Evolutionary conservation across 2,113 vertebrate species (phyloP).

Genomic region (Pampusana beccarii): DNA sequence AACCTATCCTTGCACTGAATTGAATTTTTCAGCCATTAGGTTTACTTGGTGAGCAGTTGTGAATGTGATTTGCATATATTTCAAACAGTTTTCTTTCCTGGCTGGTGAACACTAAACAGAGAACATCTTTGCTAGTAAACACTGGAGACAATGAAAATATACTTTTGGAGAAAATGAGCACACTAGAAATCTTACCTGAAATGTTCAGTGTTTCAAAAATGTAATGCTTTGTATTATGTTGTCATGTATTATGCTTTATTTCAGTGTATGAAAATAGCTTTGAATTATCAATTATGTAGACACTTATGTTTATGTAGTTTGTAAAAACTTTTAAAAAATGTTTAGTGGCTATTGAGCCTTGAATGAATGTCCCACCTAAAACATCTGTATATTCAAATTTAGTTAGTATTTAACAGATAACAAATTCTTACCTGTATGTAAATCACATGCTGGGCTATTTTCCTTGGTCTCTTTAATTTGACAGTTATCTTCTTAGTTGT

Average conservation of each 20-base stretch:
- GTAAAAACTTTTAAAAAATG: not conserved
- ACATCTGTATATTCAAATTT: not conserved
- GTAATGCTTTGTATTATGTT: not conserved
- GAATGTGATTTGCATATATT: not conserved
- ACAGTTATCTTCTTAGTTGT: not conserved
- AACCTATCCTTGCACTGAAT: not conserved
- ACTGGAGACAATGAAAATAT: not conserved
- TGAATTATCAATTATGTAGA: not conserved
- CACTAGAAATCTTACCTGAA: not conserved
- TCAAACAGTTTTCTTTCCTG: not conserved
- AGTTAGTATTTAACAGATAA: not conserved
- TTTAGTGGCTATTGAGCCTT: not conserved
- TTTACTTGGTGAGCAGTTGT: not conserved
- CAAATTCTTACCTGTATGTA: not conserved
- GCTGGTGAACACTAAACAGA: not conserved
- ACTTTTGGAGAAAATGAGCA: not conserved
- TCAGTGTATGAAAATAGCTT: not conserved
- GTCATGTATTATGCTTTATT: not conserved
- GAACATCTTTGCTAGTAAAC: not conserved
- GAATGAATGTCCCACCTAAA: not conserved
- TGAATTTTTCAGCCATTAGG: not conserved
- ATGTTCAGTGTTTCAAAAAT: constrained; percentile 1
- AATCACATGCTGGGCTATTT: not conserved
- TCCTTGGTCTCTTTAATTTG: not conserved
- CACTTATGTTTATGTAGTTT: not conserved